A percentile compares a stretch with the other conserved stretches of the same genome.
Conservation (phyloP, 64 coral and sea anemone species). For the Pachyseris speciosa region DNA sequence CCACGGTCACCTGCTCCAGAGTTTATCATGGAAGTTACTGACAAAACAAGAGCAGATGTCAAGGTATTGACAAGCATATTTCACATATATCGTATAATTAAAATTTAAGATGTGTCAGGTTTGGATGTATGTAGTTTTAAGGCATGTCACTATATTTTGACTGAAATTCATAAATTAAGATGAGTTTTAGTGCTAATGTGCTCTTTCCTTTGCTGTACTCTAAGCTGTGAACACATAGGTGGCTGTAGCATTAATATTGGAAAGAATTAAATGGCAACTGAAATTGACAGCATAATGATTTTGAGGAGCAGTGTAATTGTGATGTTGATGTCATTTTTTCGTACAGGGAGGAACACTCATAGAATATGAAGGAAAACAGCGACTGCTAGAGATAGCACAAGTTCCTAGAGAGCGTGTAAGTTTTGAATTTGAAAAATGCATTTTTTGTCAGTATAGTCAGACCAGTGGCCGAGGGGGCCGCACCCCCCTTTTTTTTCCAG, state of each 20-base stretch:
- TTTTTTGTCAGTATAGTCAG: too few relatives aligned
- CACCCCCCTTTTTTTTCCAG: too few relatives aligned
- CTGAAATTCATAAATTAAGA: not conserved
- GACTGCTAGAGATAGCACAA: conserved; percentile 98
- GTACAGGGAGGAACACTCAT: conserved; percentile 94
- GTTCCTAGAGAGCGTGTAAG: conserved; percentile 97
- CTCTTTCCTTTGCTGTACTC: too few relatives aligned
- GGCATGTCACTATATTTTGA: not conserved
- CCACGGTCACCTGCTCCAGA: conserved; percentile 60
- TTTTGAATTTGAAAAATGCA: not conserved
- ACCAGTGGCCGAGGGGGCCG: too few relatives aligned
- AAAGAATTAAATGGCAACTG: too few relatives aligned
- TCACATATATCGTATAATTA: too few relatives aligned
- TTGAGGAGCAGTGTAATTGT: too few relatives aligned
- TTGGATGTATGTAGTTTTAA: too few relatives aligned
- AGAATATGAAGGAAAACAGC: conserved; percentile 86
- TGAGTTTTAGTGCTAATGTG: not conserved
- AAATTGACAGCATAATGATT: too few relatives aligned
- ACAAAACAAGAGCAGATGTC: conserved; percentile 98
- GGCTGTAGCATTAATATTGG: too few relatives aligned
- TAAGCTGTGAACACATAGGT: not conserved
- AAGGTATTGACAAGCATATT: conserved; percentile 85
- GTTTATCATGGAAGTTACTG: conserved; percentile 99
- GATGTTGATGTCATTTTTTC: not conserved
- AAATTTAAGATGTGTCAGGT: not conserved